A percentile compares a stretch with the other conserved stretches of the same genome.
Evolutionary conservation across 2,888 invertebrate species (phyloP).

Genomic region (Phyllotreta cruciferae): DNA sequence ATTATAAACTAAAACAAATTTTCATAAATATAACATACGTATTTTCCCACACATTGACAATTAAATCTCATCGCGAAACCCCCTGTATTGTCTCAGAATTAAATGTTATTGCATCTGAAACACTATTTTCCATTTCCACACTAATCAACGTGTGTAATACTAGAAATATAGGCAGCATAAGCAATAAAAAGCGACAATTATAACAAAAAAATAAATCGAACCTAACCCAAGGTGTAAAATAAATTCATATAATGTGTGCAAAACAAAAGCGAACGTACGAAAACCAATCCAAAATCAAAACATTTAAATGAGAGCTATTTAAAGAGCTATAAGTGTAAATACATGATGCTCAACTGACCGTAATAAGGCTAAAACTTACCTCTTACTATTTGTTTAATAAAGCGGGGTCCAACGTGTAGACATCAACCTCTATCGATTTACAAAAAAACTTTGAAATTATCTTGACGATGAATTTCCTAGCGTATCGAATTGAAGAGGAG

Average conservation of each 20-base stretch:
- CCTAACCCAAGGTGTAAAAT: too few relatives aligned
- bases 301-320: too few relatives aligned
- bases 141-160: too few relatives aligned
- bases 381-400: constrained; percentile 21
- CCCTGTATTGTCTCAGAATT: too few relatives aligned
- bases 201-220: neutral
- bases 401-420: constrained; percentile 22
- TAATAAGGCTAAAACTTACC: constrained; percentile 19
- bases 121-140: too few relatives aligned
- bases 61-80: too few relatives aligned
- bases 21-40: too few relatives aligned
- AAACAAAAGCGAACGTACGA: constrained; percentile 3
- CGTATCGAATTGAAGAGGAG: constrained; percentile 25
- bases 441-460: constrained; percentile 25
- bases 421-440: constrained; percentile 24
- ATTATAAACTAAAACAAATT: too few relatives aligned
- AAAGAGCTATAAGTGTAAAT: neutral
- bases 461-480: constrained; percentile 29
- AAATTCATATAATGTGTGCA: neutral
- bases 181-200: constrained; percentile 7
- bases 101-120: too few relatives aligned
- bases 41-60: too few relatives aligned
- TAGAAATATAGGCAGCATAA: too few relatives aligned
- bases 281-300: too few relatives aligned
- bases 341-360: constrained; percentile 8